phyloP scores from a whole-genome alignment of 2,888 invertebrate genomes.

The Phalera bucephala region DNA sequence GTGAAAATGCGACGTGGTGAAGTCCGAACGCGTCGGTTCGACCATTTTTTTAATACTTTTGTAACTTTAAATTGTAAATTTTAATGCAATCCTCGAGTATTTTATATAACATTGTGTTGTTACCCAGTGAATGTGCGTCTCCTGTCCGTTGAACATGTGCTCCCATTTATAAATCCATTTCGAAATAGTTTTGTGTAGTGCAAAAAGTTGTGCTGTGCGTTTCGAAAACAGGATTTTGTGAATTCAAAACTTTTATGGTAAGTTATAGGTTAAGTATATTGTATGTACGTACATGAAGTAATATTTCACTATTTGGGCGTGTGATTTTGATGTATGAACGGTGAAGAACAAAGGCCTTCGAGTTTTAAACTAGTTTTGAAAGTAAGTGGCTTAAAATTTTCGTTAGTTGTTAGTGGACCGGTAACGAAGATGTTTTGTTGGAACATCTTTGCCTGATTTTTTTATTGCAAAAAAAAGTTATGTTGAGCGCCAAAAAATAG shows the following conservation, averaged over 20 bases:
- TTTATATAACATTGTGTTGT: constrained; percentile 14
- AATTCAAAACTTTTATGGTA: constrained; percentile 53
- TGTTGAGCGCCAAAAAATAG: constrained; percentile 19
- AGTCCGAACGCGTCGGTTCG: constrained; percentile 38
- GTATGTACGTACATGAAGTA: constrained; percentile 4
- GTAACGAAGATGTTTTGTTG: constrained; percentile 43
- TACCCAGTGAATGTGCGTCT: constrained; percentile 35
- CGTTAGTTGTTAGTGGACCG: constrained; percentile 34
- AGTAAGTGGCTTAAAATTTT: constrained; percentile 49
- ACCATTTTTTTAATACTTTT: constrained; percentile 14
- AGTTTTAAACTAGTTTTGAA: constrained; percentile 61
- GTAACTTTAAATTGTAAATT: constrained; percentile 25
- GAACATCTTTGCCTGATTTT: constrained; percentile 44
- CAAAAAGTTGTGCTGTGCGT: constrained; percentile 51
- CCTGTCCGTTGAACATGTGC: constrained; percentile 38
- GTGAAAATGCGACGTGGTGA: constrained; percentile 65
- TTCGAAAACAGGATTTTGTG: constrained; percentile 55
- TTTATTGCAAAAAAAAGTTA: constrained; percentile 43
- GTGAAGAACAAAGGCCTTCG: constrained; percentile 53
- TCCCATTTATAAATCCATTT: constrained; percentile 30
- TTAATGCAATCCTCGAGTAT: constrained; percentile 27
- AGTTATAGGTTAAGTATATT: constrained; percentile 33
- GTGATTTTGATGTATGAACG: constrained; percentile 27
- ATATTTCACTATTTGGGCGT: constrained; percentile 12
- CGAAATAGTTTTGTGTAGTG: constrained; percentile 50